phyloP scores from a whole-genome alignment of 2,888 invertebrate species.

The Xestoiulus laeticollis region DNA sequence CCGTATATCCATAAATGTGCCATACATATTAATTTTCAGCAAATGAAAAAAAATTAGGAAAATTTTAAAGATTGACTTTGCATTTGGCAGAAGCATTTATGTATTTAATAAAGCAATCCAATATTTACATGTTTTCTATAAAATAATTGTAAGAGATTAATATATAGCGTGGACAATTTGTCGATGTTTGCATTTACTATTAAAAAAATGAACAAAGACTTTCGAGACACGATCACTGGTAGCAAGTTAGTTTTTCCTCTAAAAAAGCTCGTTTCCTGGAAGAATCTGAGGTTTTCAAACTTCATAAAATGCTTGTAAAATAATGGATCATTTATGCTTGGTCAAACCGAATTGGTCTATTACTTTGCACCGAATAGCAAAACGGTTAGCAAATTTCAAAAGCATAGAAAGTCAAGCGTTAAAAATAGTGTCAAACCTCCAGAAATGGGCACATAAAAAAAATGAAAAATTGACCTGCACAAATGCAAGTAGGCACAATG shows the following conservation, averaged over 20 bases:
- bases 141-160: not conserved
- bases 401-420: conserved; percentile 1
- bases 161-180: not conserved
- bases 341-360: conserved; percentile 40
- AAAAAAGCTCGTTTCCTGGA: not conserved
- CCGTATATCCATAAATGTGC: no score
- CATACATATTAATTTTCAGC: no score
- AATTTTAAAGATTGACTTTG: no score
- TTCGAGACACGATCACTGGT: not conserved
- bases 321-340: conserved; percentile 40
- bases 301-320: conserved; percentile 32
- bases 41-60: no score
- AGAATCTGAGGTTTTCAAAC: not conserved
- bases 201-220: not conserved
- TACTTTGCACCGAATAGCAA: not conserved
- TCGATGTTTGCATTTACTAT: not conserved
- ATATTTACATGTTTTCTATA: no score
- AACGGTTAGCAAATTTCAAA: conserved; percentile 22
- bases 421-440: not conserved
- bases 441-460: not conserved
- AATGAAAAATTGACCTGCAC: not conserved
- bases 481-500: not conserved
- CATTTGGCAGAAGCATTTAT: no score
- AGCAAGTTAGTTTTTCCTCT: not conserved
- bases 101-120: no score